Base-by-base conservation (phyloP, 1,140 invertebrate genomes). In the Halesus radiatus region DNA sequence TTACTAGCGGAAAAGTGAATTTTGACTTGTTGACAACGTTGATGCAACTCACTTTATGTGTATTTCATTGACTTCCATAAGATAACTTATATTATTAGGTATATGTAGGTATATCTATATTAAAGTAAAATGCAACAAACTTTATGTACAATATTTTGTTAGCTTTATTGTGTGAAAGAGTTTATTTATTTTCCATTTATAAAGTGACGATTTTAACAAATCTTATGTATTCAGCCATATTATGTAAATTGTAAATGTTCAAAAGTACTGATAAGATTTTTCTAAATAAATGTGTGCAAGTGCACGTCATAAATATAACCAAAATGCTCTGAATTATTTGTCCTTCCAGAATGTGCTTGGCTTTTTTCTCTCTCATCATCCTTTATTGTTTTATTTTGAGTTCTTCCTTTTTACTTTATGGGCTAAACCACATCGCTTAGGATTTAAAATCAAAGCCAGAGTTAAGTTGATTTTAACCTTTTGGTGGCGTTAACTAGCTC, bases 211-310 rank as follows among this genome's bases (percentile, higher is more conserved):
- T 22, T 45, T 26, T 32, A 26, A 66, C 62, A 66, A 72, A 52
- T 50, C 18, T 56, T 29, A 23, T 54, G 50, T 54, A 74, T 74
- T 74, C 29, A 54, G n/a, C 13, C 32, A 50, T 72, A 74, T 74
- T 32, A 74, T 74, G 72, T 74, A 60, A 60, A 62, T 76, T 76
- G 58, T 74, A 76, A 76, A 78, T 78, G 76, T 78, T 50, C 20
- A 68, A 22, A 78, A 56, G 32, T 54, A 78, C 26, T 72, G 52
- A 80, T 80, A 75, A 82, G 58, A 74, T 70, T 83, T 83, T 82
- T 82, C 80, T 83, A 78, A 82, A 83, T 83, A 83, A 83, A 83
- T 83, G 80, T 83, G 80, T 83, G 82, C 82, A 82, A 82, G 78
- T 81, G 82, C 81, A 83, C 81, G 81, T 80, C 81, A 45, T 83